These are phyloP conservation scores for Melanotaenia nigrans DNA, from an alignment of 2,797 vertebrate species.

Conservation along the genomic window DNA sequence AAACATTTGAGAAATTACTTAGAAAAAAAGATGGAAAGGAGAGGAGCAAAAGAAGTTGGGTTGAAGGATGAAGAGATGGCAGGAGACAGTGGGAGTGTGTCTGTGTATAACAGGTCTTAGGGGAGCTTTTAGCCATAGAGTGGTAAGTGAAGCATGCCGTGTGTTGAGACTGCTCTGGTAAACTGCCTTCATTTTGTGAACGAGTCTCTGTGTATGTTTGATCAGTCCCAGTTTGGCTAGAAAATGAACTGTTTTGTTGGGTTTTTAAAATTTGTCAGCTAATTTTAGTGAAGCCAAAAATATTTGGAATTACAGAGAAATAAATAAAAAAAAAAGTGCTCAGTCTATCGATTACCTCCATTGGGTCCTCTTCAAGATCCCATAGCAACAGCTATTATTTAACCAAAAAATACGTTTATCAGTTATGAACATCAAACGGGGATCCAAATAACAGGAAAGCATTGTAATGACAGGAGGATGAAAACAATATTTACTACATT, in stretches of 20 bases:
- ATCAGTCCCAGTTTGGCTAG: conserved; percentile 1
- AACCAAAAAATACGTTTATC: neutral
- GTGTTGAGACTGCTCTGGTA: conserved; percentile 58
- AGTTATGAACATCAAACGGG: neutral
- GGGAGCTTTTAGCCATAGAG: conserved; percentile 71
- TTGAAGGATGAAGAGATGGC: conserved; percentile 36
- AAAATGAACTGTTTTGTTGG: neutral
- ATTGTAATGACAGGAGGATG: no score
- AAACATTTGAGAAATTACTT: conserved; percentile 68
- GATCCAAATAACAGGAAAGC: neutral
- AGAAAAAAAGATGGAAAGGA: neutral
- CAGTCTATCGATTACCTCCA: neutral
- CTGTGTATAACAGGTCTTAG: conserved; percentile 60
- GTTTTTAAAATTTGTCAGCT: neutral
- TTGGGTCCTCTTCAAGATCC: neutral
- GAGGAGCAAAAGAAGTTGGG: neutral
- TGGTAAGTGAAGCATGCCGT: conserved; percentile 71
- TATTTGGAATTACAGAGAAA: conserved; percentile 1
- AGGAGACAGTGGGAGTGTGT: conserved; percentile 63
- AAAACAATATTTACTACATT: no score
- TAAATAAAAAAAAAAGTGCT: no score
- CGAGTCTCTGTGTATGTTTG: conserved; percentile 1
- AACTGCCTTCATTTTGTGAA: conserved; percentile 30
- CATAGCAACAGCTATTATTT: neutral
- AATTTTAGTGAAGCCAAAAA: neutral